Evolutionary conservation across 2,797 vertebrate genomes (phyloP), one percentile per base, ranked within the genome.

Genomic region (Heliangelus exortis): DNA sequence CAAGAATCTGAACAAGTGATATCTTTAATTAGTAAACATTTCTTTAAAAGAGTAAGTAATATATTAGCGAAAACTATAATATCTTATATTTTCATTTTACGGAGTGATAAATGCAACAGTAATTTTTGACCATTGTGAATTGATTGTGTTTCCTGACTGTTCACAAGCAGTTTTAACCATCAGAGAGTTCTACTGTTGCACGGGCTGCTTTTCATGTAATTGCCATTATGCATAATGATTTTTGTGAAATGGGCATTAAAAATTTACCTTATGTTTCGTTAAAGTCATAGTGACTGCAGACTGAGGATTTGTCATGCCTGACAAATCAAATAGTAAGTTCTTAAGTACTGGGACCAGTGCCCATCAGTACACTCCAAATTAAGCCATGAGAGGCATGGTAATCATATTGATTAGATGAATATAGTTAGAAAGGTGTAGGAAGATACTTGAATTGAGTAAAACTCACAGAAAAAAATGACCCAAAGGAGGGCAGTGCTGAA

Each of bases 311-410:
- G 67, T 84, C 76, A 58, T 81, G 65, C 73, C 39, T 93, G 73
- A 76, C 34, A 81, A 84, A 73, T 65, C 48, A 90, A 84, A 81
- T 89, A 89, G 74, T 76, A 92, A 55, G 74, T 83, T 89, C 58
- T 84, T 12, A n/a, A 71, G 41, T 68, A 73, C 29, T 73, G 57
- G 92, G 79, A 92, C 3, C 1, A 23, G 13, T 90, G 63, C 66
- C 59, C 45, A 92, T 50, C 62, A 57, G 45, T 73, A 65, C 36
- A 39, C 25, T 92, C 48, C 59, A 81, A 76, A 73, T 88, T 63
- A 82, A 92, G 59, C 73, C 87, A 34, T 7, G 28, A 84, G 51
- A 31, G 43, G 15, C 54, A 72, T 72, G 33, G 43, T 91, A 92
- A 81, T 73, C 23, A n/a, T 55, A 57, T 43, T 61, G 45, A 67